These are phyloP conservation scores for Abscondita cerata DNA, from an alignment of 2,888 invertebrate species.

Conservation along the genomic window DNA sequence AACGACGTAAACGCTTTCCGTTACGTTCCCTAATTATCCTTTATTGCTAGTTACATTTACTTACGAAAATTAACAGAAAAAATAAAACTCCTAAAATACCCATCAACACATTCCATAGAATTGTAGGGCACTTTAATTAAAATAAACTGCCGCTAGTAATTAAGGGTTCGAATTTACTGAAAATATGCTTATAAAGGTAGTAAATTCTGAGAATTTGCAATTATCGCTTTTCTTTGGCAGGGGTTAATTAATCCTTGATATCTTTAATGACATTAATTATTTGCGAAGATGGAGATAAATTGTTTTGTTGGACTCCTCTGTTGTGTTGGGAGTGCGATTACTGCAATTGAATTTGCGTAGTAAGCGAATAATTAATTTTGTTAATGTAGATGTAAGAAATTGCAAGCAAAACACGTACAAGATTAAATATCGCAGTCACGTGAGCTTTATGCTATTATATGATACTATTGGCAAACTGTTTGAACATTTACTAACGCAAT, in stretches of 20 bases:
- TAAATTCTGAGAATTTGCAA: constrained; percentile 4
- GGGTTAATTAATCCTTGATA: constrained; percentile 10
- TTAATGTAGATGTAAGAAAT: constrained; percentile 9
- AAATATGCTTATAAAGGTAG: constrained; percentile 11
- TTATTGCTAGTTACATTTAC: too few relatives aligned
- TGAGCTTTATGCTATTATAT: constrained; percentile 10
- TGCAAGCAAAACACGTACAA: not conserved
- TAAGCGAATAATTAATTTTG: constrained; percentile 10
- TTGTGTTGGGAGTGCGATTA: constrained; percentile 7
- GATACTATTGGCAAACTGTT: constrained; percentile 9
- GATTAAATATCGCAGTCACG: constrained; percentile 9
- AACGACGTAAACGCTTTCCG: too few relatives aligned
- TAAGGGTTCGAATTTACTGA: not conserved
- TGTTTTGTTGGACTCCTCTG: constrained; percentile 4
- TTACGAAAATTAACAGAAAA: too few relatives aligned
- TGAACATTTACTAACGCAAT: constrained; percentile 9
- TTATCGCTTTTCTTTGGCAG: constrained; percentile 1
- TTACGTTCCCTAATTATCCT: too few relatives aligned
- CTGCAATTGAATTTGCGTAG: constrained; percentile 10
- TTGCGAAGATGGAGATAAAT: constrained; percentile 7
- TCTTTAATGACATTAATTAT: constrained; percentile 11
- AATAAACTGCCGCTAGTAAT: too few relatives aligned
- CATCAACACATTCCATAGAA: too few relatives aligned
- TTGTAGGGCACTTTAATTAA: too few relatives aligned
- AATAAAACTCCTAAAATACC: too few relatives aligned